These are phyloP conservation scores for Lophura nycthemera DNA, from an alignment of 2,113 vertebrate species.

Conservation along the genomic window DNA sequence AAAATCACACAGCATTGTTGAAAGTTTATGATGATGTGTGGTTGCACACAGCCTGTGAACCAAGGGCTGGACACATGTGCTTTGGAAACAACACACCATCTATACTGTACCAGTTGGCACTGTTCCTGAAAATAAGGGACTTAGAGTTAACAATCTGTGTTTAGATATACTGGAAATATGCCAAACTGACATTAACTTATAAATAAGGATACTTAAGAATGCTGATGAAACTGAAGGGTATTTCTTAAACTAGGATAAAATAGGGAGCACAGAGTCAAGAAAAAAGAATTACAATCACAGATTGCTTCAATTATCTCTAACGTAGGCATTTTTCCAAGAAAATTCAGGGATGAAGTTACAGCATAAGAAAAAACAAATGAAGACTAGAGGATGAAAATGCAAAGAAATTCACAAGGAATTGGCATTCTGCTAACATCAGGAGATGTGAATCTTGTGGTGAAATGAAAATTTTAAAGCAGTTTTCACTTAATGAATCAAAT, in stretches of 20 bases:
- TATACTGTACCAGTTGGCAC: neutral
- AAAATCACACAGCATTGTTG: too few species aligned
- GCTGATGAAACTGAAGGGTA: neutral
- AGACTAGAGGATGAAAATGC: neutral
- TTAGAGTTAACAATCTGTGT: neutral
- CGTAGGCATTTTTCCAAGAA: neutral
- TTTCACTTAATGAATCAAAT: neutral
- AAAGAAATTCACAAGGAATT: neutral
- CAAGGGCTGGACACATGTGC: too few species aligned
- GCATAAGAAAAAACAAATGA: neutral
- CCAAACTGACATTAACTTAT: neutral
- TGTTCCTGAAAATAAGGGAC: neutral
- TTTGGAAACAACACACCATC: neutral
- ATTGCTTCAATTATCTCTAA: neutral
- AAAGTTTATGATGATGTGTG: too few species aligned
- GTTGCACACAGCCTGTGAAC: too few species aligned
- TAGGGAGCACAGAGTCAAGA: neutral
- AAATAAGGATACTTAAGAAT: neutral
- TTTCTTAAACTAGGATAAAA: neutral
- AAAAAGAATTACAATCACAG: neutral
- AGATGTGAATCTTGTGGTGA: neutral
- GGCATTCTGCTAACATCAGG: neutral
- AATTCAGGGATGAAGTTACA: neutral
- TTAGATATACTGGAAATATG: neutral
- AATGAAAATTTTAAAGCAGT: neutral